Conservation (phyloP, 1,140 invertebrate genomes). For the Diuraphis noxia region DNA sequence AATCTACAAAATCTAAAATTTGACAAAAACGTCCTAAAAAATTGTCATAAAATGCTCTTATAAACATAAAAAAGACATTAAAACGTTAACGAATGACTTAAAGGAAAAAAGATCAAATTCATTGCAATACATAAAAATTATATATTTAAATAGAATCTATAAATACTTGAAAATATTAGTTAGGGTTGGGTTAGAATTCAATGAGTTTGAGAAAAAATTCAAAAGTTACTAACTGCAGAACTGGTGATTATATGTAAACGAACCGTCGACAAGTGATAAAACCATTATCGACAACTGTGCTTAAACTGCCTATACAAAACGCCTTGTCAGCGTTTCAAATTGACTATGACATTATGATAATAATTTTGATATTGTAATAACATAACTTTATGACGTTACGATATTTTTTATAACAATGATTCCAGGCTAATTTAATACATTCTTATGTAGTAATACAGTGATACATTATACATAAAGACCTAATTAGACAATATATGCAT, state of each 20-base stretch:
- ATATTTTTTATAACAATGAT: neutral
- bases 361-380: too few relatives aligned
- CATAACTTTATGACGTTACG: neutral
- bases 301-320: conserved; percentile 11
- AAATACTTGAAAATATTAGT: neutral
- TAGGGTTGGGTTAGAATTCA: neutral
- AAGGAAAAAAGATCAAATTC: neutral
- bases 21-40: neutral
- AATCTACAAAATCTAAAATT: conserved; percentile 6
- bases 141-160: neutral
- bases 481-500: too few relatives aligned
- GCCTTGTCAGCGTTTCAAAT: neutral
- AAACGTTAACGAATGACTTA: neutral
- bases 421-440: neutral
- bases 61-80: neutral
- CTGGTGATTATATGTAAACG: neutral
- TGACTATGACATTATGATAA: neutral
- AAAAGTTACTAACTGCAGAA: neutral
- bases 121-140: neutral
- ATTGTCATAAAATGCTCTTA: neutral
- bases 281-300: neutral
- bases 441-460: too few relatives aligned
- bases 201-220: neutral
- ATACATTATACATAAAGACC: too few relatives aligned
- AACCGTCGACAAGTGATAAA: neutral